Evolutionary conservation across 1,140 invertebrate species (phyloP).

Genomic region (Drosophila nannoptera): DNA sequence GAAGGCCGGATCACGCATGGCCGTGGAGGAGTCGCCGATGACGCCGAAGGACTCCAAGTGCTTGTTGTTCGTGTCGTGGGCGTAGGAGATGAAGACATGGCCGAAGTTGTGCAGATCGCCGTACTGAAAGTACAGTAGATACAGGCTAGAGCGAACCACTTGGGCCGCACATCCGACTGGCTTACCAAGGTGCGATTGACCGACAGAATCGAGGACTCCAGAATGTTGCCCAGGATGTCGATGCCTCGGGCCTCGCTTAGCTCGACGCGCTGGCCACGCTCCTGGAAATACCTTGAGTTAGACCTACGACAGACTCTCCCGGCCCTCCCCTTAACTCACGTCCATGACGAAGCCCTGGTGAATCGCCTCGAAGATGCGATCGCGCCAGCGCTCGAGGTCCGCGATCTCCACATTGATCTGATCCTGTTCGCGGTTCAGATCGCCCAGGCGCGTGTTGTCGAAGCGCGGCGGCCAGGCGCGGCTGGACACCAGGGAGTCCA

Average conservation of each 20-base stretch:
- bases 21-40: slow-evolving; percentile 86
- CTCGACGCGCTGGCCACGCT: slow-evolving; percentile 80
- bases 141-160: too few relatives aligned
- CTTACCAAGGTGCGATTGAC: slow-evolving; percentile 85
- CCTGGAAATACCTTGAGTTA: slow-evolving; percentile 33
- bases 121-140: slow-evolving; percentile 80
- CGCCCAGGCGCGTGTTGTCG: slow-evolving; percentile 81
- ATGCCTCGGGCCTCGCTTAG: slow-evolving; percentile 86
- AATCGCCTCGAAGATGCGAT: slow-evolving; percentile 87
- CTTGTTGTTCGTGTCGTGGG: slow-evolving; percentile 86
- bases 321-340: slow-evolving; percentile 73
- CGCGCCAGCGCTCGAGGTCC: slow-evolving; percentile 86
- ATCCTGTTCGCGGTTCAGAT: slow-evolving; percentile 85
- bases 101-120: slow-evolving; percentile 87
- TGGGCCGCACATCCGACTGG: slow-evolving; percentile 69
- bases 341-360: slow-evolving; percentile 83
- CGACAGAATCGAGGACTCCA: slow-evolving; percentile 86
- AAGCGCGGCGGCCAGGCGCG: slow-evolving; percentile 84
- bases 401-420: slow-evolving; percentile 84
- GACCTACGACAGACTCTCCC: not conserved
- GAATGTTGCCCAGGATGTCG: slow-evolving; percentile 88
- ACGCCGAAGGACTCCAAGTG: slow-evolving; percentile 85
- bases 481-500: slow-evolving; percentile 84
- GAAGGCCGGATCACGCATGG: slow-evolving; percentile 91
- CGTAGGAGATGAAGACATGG: slow-evolving; percentile 83